Conservation (phyloP, 2,113 vertebrate genomes). For the Micronycteris hirsuta region DNA sequence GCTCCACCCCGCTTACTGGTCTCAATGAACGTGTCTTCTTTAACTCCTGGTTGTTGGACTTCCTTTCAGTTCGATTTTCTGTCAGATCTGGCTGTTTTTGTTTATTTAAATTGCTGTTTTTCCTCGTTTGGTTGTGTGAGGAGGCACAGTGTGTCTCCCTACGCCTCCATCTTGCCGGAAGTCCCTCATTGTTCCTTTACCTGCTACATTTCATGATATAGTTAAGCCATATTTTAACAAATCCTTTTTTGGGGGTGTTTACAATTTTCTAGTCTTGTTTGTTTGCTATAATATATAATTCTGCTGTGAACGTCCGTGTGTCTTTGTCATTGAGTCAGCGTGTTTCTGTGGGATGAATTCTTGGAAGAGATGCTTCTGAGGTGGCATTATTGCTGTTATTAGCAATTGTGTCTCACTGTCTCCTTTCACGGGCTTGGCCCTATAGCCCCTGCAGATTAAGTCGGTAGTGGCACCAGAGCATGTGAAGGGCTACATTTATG, state of each 20-base stretch:
- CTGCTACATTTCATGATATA: neutral
- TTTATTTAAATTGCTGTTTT: no score
- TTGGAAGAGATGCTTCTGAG: neutral
- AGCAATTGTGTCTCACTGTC: neutral
- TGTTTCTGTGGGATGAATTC: neutral
- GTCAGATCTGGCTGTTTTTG: no score
- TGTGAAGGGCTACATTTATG: conserved; percentile 95
- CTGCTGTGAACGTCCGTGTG: neutral
- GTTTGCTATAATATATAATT: neutral
- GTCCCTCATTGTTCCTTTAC: no score
- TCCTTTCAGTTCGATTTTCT: no score
- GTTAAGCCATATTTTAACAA: neutral
- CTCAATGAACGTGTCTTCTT: no score
- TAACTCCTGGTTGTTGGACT: no score
- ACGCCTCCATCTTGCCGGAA: no score
- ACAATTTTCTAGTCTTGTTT: neutral
- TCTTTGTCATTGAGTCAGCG: accelerated
- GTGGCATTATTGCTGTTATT: accelerated
- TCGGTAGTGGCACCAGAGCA: conserved; percentile 94
- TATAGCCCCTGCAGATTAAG: conserved; percentile 95
- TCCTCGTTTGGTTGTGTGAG: no score
- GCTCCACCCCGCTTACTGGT: no score
- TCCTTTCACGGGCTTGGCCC: accelerated
- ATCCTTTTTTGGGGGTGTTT: neutral
- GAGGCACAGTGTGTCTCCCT: no score